phyloP scores from a whole-genome alignment of 2,797 vertebrate genomes.

The Sebastes taczanowskii region DNA sequence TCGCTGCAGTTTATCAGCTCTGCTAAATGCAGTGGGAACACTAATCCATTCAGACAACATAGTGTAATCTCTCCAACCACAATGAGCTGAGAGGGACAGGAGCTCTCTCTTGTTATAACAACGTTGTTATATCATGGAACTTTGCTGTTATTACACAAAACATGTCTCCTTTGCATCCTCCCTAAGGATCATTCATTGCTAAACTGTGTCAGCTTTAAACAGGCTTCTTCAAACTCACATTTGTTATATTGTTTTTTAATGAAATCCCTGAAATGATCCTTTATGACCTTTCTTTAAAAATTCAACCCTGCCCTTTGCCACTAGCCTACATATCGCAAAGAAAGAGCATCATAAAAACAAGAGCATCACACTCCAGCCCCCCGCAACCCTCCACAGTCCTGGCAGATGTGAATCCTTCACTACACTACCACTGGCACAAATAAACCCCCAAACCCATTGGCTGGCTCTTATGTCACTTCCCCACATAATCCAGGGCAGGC shows the following conservation, averaged over 20 bases:
- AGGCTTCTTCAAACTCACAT: not conserved
- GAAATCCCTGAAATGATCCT: not conserved
- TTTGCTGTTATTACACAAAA: not conserved
- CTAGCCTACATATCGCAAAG: not conserved
- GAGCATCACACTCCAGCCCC: not conserved
- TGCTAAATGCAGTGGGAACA: slow-evolving; percentile 20
- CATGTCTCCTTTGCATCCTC: not conserved
- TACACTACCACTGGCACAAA: not conserved
- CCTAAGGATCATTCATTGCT: not conserved
- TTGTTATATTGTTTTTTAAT: not conserved
- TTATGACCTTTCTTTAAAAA: not conserved
- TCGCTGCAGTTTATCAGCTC: slow-evolving; percentile 27
- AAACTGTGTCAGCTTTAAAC: not conserved
- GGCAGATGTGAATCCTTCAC: slow-evolving; percentile 39
- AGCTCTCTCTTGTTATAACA: not conserved
- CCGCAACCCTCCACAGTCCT: not conserved
- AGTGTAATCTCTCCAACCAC: slow-evolving; percentile 14
- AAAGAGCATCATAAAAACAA: not conserved
- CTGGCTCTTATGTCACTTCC: slow-evolving; percentile 33
- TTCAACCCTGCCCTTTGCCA: not conserved
- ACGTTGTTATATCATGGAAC: not conserved
- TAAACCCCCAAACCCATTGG: slow-evolving; percentile 12
- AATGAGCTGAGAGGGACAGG: not conserved
- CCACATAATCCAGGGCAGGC: slow-evolving; percentile 46
- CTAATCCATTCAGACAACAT: slow-evolving; percentile 43